These are phyloP conservation scores for Sylvilagus bachmani DNA, from an alignment of 2,113 vertebrate genomes.

Conservation along the genomic window DNA sequence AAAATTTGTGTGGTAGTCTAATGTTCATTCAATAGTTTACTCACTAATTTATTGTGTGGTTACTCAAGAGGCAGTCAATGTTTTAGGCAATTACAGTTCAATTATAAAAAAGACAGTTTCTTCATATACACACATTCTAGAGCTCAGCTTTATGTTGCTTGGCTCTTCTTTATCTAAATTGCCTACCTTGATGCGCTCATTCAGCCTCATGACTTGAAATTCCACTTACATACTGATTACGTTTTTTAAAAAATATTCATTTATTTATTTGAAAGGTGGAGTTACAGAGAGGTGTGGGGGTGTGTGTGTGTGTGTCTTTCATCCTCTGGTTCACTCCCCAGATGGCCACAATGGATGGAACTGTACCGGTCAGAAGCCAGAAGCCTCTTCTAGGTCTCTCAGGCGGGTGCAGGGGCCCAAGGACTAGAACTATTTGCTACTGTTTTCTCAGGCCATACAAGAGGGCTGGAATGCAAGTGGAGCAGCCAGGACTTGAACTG, in stretches of 20 bases:
- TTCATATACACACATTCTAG: neutral
- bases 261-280: too few relatives aligned
- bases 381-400: too few relatives aligned
- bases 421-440: too few relatives aligned
- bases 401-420: too few relatives aligned
- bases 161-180: neutral
- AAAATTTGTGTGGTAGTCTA: neutral
- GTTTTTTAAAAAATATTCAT: neutral
- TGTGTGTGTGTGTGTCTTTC: too few relatives aligned
- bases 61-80: neutral
- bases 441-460: too few relatives aligned
- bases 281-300: too few relatives aligned
- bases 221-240: neutral
- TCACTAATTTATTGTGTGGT: neutral
- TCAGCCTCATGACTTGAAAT: neutral
- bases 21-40: neutral
- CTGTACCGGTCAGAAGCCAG: too few relatives aligned
- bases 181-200: neutral
- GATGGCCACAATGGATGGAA: too few relatives aligned
- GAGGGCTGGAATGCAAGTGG: too few relatives aligned
- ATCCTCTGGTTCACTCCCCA: too few relatives aligned
- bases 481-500: too few relatives aligned
- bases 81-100: neutral
- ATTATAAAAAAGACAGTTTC: neutral
- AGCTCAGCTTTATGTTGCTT: neutral